These are phyloP conservation scores for Drepanosiphum platanoidis DNA, from an alignment of 2,888 invertebrate genomes.

Conservation along the genomic window DNA sequence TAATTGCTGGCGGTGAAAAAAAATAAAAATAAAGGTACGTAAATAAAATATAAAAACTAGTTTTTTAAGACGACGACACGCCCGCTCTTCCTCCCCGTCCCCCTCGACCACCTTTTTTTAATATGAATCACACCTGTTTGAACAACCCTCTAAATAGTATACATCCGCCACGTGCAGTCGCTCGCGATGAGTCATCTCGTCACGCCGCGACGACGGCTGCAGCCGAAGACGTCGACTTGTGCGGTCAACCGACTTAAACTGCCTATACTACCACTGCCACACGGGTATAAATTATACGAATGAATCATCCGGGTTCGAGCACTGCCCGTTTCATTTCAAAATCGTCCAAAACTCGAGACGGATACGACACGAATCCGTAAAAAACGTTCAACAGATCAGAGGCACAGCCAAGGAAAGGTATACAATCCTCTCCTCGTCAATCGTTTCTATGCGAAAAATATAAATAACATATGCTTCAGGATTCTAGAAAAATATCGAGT, in stretches of 20 bases:
- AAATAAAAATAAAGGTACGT: not conserved
- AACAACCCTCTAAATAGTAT: conserved; percentile 39
- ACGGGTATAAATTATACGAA: not conserved
- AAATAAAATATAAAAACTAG: conserved; percentile 30
- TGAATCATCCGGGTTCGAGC: conserved; percentile 8
- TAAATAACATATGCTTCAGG: not conserved
- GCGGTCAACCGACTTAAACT: conserved; percentile 22
- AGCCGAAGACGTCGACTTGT: not conserved
- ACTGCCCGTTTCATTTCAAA: too few relatives aligned
- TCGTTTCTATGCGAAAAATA: too few relatives aligned
- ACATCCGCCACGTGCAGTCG: not conserved
- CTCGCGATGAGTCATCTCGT: conserved; percentile 47
- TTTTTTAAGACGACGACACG: conserved; percentile 40
- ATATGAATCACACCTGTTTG: conserved; percentile 54
- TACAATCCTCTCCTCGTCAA: too few relatives aligned
- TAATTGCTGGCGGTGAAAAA: conserved; percentile 11
- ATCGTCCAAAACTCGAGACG: not conserved
- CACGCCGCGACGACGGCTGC: not conserved
- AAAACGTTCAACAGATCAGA: too few relatives aligned
- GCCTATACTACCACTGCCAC: not conserved
- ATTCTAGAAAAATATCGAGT: too few relatives aligned
- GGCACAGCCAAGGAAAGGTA: too few relatives aligned
- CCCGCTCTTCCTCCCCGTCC: not conserved
- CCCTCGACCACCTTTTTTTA: not conserved
- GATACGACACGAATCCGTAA: not conserved